Percentiles rank a stretch among this genome's conserved stretches.
Evolutionary conservation across 2,113 vertebrate species (phyloP).

Genomic region (Xenopus borealis): DNA sequence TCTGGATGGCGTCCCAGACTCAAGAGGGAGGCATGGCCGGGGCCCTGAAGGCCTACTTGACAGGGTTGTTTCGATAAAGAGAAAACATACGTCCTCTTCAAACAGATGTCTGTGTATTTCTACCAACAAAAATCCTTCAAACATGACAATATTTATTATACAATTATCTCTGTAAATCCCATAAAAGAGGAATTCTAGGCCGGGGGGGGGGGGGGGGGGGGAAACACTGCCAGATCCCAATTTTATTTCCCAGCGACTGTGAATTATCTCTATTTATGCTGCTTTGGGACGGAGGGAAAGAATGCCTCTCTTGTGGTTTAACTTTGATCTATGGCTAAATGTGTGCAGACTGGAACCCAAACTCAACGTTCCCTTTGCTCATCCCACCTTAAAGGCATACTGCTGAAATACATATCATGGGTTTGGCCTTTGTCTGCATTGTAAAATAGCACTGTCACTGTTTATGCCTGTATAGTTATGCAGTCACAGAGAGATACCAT

Average conservation of each 20-base stretch:
- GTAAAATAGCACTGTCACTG: too few species aligned
- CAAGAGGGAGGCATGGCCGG: conserved; percentile 54
- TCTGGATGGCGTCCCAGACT: conserved; percentile 65
- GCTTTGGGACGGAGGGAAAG: conserved; percentile 25
- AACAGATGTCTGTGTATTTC: conserved; percentile 64
- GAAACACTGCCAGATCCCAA: conserved; percentile 38
- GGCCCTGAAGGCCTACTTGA: conserved; percentile 51
- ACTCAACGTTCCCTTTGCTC: neutral
- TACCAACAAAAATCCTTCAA: conserved; percentile 52
- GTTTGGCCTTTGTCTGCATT: too few species aligned
- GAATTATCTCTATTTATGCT: conserved; percentile 27
- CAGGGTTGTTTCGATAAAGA: conserved; percentile 56
- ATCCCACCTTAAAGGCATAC: conserved; percentile 12
- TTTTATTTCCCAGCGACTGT: conserved; percentile 41
- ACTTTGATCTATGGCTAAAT: conserved; percentile 37
- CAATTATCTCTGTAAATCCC: conserved; percentile 62
- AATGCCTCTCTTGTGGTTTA: conserved; percentile 36
- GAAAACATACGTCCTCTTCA: conserved; percentile 55
- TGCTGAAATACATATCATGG: too few species aligned
- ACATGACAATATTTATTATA: conserved; percentile 63
- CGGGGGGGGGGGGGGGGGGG: conserved; percentile 33
- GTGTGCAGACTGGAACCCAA: conserved; percentile 7
- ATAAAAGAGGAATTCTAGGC: conserved; percentile 46
- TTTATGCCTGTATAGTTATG: too few species aligned
- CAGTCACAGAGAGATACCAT: too few species aligned